A percentile compares a stretch with the other conserved stretches of the same genome.
These are phyloP conservation scores for Meteorus colon DNA, from an alignment of 2,888 invertebrate genomes.

Conservation along the genomic window DNA sequence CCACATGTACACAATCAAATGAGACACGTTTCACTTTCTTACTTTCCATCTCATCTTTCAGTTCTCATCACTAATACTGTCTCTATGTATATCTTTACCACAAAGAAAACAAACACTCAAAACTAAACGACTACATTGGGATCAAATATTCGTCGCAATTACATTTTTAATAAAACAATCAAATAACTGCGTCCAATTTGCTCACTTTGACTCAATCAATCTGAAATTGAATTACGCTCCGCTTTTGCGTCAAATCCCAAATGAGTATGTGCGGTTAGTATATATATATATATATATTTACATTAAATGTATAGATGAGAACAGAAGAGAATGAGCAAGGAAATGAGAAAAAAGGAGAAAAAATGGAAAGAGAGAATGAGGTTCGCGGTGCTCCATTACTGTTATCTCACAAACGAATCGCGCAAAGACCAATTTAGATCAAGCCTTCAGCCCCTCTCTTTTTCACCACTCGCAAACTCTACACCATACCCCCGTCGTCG, in stretches of 20 bases:
- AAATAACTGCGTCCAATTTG: constrained; percentile 49
- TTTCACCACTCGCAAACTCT: constrained; percentile 25
- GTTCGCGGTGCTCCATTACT: constrained; percentile 46
- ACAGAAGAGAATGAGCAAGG: neutral
- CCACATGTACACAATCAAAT: neutral
- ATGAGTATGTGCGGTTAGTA: neutral
- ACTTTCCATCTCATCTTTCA: neutral
- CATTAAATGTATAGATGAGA: constrained; percentile 12
- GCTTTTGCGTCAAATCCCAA: constrained; percentile 40
- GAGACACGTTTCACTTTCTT: neutral
- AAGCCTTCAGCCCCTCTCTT: constrained; percentile 42
- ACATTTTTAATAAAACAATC: constrained; percentile 41
- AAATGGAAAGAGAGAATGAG: constrained; percentile 25
- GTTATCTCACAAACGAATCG: constrained; percentile 51
- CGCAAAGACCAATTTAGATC: constrained; percentile 48
- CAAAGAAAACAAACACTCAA: no score
- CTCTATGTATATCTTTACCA: neutral
- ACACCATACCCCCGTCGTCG: neutral
- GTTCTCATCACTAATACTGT: neutral
- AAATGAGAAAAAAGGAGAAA: constrained; percentile 11
- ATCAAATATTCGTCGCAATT: constrained; percentile 15
- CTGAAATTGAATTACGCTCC: constrained; percentile 68
- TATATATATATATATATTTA: neutral
- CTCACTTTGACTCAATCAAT: constrained; percentile 66
- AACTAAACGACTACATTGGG: neutral